These are phyloP conservation scores for Pangasius larnaudii DNA, from an alignment of 2,797 vertebrate species.

Conservation along the genomic window DNA sequence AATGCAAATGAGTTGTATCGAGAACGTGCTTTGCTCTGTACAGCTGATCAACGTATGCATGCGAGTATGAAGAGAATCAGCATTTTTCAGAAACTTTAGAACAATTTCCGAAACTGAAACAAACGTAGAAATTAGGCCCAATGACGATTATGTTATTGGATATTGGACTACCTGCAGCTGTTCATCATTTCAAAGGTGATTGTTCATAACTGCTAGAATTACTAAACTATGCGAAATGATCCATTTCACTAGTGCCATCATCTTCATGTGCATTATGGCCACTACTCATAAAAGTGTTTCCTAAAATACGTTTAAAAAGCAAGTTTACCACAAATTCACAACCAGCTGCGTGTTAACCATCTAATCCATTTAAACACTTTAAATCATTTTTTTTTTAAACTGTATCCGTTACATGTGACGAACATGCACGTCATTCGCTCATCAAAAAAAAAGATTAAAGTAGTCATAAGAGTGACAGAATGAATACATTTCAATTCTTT, in stretches of 20 bases:
- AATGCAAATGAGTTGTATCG: not conserved
- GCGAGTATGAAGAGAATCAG: not conserved
- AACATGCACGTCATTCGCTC: no score
- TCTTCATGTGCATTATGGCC: not conserved
- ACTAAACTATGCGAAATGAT: not conserved
- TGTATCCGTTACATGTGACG: not conserved
- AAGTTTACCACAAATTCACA: not conserved
- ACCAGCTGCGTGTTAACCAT: not conserved
- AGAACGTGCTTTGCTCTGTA: not conserved
- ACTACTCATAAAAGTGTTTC: not conserved
- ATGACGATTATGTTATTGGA: not conserved
- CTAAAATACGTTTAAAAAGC: not conserved
- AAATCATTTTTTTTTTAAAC: not conserved
- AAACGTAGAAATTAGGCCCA: not conserved
- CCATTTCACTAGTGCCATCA: not conserved
- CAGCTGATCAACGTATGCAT: not conserved
- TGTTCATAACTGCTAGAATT: not conserved
- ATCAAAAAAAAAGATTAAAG: not conserved
- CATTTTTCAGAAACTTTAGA: not conserved
- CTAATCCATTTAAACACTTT: not conserved
- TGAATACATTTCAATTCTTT: not conserved
- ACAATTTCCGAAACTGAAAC: not conserved
- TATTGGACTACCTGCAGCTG: not conserved
- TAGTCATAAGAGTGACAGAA: not conserved
- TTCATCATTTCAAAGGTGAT: not conserved